Evolutionary conservation across 2,797 vertebrate species (phyloP), one percentile per base, ranked within the genome.

Genomic region (Lacerta bilineata): DNA sequence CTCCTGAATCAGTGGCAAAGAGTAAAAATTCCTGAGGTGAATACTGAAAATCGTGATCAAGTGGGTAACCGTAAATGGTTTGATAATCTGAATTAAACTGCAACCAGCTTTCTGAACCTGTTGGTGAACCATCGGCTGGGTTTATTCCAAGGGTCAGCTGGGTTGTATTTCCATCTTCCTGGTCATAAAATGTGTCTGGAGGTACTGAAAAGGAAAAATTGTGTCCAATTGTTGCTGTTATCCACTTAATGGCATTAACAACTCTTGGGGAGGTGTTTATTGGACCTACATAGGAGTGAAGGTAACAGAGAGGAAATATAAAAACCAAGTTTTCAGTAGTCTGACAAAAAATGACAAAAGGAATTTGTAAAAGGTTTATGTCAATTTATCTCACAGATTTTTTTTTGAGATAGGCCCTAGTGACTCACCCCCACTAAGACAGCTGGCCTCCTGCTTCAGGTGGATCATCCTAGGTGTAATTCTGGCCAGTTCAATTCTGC

Each of bases 161-260:
- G 5, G 92, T 93, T 25, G 95, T 91, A 80, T 93, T 89, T 59
- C 96, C 95, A 0, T 97, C 96, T 25, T 97, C 96, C 46, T 94
- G 80, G 9, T 97, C 93, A 0, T 93, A 41, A 89, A 97, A 97
- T 0, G 87, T 95, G 46, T 94, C 69, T 18, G 90, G 77, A 27
- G 96, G 95, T 93, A 96, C 1, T 23, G 91, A 91, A 90, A 93
- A 95, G 61, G 89, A 89, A 87, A 97, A 95, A 11, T 93, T 94
- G 91, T 85, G 94, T 74, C 96, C 92, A 0, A 96, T 92, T 2
- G 96, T 97, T 88, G 96, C 96, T 72, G 88, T 93, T 81, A 97
- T 46, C 25, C 91, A 78, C 84, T 94, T 71, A 88, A 97, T 91
- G 55, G 94, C 83, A 71, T 93, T 94, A 43, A 90, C 13, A 71